These are phyloP conservation scores for Drosophila sproati DNA, from an alignment of 1,140 invertebrate species.

Conservation along the genomic window DNA sequence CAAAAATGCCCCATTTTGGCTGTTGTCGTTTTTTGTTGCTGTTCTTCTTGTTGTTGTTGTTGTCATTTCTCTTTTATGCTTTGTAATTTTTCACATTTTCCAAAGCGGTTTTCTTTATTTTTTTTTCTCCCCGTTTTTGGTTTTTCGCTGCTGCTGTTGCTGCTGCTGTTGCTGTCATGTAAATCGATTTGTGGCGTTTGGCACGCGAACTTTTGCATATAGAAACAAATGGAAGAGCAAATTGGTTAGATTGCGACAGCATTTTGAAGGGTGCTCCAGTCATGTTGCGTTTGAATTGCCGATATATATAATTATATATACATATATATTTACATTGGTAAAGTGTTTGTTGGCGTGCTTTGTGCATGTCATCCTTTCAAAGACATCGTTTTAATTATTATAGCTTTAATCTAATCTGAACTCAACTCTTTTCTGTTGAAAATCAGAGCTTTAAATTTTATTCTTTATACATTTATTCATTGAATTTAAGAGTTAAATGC, in stretches of 20 bases:
- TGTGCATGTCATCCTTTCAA: background rate
- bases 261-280: constrained; percentile 46
- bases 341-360: constrained; percentile 1
- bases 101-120: constrained; percentile 24
- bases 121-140: background rate
- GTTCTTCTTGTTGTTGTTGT: constrained; percentile 5
- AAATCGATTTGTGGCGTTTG: constrained; percentile 66
- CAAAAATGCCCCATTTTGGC: constrained; percentile 37
- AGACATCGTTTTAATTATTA: background rate
- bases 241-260: constrained; percentile 42
- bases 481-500: too few species aligned
- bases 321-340: background rate
- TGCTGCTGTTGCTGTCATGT: constrained; percentile 3
- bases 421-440: too few species aligned
- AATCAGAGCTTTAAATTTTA: too few species aligned
- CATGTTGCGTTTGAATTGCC: constrained; percentile 9
- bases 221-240: constrained; percentile 32
- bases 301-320: background rate
- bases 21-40: background rate
- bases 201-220: constrained; percentile 49
- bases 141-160: background rate
- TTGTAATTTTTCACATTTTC: constrained; percentile 59
- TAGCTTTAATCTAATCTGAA: too few species aligned
- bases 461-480: too few species aligned
- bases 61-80: constrained; percentile 40